Evolutionary conservation across 1,140 invertebrate species (phyloP).

Genomic region (Rhagoletis zephyria): DNA sequence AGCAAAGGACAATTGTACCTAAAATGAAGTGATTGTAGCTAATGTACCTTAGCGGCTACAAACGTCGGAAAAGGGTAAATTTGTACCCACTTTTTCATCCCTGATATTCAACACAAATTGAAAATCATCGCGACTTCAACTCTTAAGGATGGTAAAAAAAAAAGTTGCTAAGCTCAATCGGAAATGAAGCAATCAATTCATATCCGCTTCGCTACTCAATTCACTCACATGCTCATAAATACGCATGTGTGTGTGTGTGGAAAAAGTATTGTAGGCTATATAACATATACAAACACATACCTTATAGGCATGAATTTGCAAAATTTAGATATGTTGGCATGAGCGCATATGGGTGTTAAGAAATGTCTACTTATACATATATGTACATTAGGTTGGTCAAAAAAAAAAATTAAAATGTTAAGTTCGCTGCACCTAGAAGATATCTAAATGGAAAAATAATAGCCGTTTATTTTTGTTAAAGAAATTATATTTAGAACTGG

Average conservation of each 20-base stretch:
- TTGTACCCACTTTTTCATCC: not conserved
- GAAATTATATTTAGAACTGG: too few species aligned
- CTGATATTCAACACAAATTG: not conserved
- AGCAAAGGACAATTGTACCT: too few species aligned
- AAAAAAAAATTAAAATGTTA: too few species aligned
- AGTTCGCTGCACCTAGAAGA: too few species aligned
- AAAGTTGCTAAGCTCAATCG: conserved; percentile 45
- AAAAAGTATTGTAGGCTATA: too few species aligned
- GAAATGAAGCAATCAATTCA: conserved; percentile 34
- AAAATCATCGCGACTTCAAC: conserved; percentile 2
- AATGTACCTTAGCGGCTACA: too few species aligned
- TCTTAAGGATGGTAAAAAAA: not conserved
- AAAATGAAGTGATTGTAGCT: too few species aligned
- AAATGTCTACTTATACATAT: too few species aligned
- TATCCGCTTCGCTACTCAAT: not conserved
- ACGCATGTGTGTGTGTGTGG: not conserved
- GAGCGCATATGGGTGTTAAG: not conserved
- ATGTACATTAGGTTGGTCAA: too few species aligned
- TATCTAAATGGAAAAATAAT: too few species aligned
- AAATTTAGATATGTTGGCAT: conserved; percentile 18
- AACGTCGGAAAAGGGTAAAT: not conserved
- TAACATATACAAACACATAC: not conserved
- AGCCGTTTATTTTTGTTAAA: too few species aligned
- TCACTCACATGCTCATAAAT: not conserved
- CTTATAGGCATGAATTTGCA: not conserved